A percentile compares a stretch with the other conserved stretches of the same genome.
phyloP scores from a whole-genome alignment of 2,797 vertebrate genomes.

The Halcyon chelicuti region DNA sequence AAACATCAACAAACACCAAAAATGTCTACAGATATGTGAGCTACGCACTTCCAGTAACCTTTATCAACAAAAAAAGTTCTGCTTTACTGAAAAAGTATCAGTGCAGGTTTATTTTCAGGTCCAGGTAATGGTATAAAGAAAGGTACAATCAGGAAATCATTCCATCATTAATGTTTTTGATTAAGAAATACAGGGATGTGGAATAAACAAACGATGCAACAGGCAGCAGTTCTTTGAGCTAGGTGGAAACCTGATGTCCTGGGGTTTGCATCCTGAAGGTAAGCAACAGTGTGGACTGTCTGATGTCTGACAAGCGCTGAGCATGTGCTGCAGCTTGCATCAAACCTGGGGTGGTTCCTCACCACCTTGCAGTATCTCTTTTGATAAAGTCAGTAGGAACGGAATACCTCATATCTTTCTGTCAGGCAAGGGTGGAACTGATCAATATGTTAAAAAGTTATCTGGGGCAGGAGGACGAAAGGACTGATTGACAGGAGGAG shows the following conservation, averaged over 20 bases:
- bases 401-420: neutral
- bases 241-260: neutral
- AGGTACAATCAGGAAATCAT: neutral
- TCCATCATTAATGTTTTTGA: neutral
- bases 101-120: neutral
- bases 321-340: neutral
- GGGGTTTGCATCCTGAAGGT: neutral
- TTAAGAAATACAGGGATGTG: neutral
- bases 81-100: neutral
- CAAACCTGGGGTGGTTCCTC: neutral
- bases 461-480: neutral
- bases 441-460: neutral
- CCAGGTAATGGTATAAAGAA: neutral
- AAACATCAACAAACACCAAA: neutral
- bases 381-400: neutral
- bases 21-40: neutral
- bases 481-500: neutral
- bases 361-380: fast-evolving
- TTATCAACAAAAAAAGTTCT: neutral
- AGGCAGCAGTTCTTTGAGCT: neutral
- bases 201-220: neutral
- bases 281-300: neutral
- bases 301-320: neutral
- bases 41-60: neutral
- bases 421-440: neutral